Evolutionary conservation across 2,888 invertebrate genomes (phyloP), one percentile per base, ranked within the genome.

Genomic region (Corbicula japonica): DNA sequence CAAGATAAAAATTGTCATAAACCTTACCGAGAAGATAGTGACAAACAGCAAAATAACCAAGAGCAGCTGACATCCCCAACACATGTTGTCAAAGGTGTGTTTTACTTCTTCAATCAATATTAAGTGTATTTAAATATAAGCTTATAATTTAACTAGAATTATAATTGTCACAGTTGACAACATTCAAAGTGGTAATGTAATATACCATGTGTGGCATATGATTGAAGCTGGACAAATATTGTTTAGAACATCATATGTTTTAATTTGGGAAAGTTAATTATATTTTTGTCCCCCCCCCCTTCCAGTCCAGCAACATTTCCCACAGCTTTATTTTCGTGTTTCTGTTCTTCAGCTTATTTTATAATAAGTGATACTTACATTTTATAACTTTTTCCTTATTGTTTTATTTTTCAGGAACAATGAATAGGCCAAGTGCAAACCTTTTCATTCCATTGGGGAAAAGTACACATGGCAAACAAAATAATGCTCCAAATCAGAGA

Each of bases 361-460:
- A n/a, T n/a, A n/a, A n/a, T n/a, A n/a, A n/a, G n/a, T n/a, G n/a
- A n/a, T n/a, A n/a, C n/a, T n/a, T n/a, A n/a, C n/a, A n/a, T n/a
- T n/a, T n/a, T n/a, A n/a, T n/a, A n/a, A n/a, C n/a, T n/a, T n/a
- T n/a, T n/a, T n/a, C n/a, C n/a, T n/a, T n/a, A n/a, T n/a, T n/a
- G n/a, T n/a, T n/a, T n/a, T n/a, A n/a, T n/a, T n/a, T n/a, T n/a
- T n/a, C n/a, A 65, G 65, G 52, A 28, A 65, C 23, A 23, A 34
- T 52, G 28, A 50, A 34, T 32, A 50, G 65, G 21, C 62, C 62
- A 35, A 52, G 65, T 52, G 34, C 3, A 38, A 38, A 35, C 28
- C 28, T 35, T 12, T 65, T 23, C 34, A 52, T 65, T 44, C 65
- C 65, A 18, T 52, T 65, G 35, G 65, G 65, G 26, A 65, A 48